Conservation (phyloP, 2,888 invertebrate genomes). For the Drosophila nigricruria region DNA sequence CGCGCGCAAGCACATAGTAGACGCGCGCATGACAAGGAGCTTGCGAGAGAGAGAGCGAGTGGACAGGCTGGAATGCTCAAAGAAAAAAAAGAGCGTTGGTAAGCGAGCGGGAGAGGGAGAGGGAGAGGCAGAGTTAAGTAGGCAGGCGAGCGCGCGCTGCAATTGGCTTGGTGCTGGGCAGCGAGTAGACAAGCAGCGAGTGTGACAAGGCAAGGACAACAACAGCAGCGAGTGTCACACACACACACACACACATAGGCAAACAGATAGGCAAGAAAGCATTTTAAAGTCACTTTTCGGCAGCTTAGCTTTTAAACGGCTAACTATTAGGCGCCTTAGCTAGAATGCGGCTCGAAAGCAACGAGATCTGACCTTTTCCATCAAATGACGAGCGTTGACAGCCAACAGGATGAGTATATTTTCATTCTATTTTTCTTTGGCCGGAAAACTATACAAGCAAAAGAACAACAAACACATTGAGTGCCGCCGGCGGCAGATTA, state of each 20-base stretch:
- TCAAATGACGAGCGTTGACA: slow-evolving; percentile 32
- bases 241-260: background rate
- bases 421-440: slow-evolving; percentile 1
- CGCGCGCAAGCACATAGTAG: slow-evolving; percentile 10
- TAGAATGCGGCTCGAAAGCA: slow-evolving; percentile 12
- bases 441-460: slow-evolving; percentile 37
- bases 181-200: slow-evolving; percentile 39
- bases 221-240: slow-evolving; percentile 35
- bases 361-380: slow-evolving; percentile 33
- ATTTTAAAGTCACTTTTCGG: slow-evolving; percentile 43
- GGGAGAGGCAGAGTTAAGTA: background rate
- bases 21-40: slow-evolving; percentile 37
- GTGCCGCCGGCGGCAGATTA: slow-evolving; percentile 33
- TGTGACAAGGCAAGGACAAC: slow-evolving; percentile 46
- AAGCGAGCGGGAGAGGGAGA: slow-evolving; percentile 3
- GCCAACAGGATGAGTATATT: slow-evolving; percentile 10
- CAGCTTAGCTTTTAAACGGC: slow-evolving; percentile 27
- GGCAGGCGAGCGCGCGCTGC: slow-evolving; percentile 8
- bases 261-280: background rate
- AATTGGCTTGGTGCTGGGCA: slow-evolving; percentile 35
- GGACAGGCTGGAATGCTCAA: slow-evolving; percentile 31
- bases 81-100: slow-evolving; percentile 24
- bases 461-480: slow-evolving; percentile 16
- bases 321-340: slow-evolving; percentile 17
- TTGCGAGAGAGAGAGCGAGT: slow-evolving; percentile 4